These are phyloP conservation scores for Pomatostomus ruficeps DNA, from an alignment of 2,113 vertebrate genomes.

Conservation along the genomic window DNA sequence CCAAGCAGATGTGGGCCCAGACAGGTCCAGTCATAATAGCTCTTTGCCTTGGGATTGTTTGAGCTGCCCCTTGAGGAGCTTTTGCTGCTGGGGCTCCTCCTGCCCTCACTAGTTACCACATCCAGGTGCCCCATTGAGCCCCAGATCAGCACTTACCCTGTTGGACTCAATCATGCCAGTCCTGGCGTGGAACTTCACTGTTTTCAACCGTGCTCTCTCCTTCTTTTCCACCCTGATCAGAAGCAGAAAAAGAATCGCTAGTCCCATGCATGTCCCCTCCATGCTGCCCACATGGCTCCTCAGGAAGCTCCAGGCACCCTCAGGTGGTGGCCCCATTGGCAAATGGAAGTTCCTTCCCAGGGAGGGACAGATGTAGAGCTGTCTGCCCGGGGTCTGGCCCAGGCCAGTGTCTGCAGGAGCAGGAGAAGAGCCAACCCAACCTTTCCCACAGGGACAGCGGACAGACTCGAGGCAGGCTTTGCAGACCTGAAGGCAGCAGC, in stretches of 20 bases:
- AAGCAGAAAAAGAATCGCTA: constrained; percentile 12
- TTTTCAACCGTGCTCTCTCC: constrained; percentile 97
- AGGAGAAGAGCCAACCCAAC: background rate
- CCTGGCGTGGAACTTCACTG: constrained; percentile 96
- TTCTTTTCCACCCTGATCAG: constrained; percentile 87
- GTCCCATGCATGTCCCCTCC: background rate
- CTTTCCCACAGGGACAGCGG: background rate
- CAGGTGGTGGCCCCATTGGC: background rate
- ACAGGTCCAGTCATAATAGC: background rate
- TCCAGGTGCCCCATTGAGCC: background rate
- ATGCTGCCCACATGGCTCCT: accelerated
- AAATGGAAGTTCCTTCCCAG: background rate
- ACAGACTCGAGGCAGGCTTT: background rate
- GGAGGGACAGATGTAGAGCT: background rate
- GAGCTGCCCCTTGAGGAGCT: background rate
- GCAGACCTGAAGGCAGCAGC: background rate
- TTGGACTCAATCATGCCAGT: constrained; percentile 98
- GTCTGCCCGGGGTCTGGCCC: background rate
- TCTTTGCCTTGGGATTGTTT: background rate
- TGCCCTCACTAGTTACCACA: background rate
- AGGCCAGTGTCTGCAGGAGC: background rate
- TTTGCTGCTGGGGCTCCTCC: background rate
- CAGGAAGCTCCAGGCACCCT: background rate
- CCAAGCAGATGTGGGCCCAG: background rate
- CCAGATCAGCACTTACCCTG: constrained; percentile 83